Evolutionary conservation across 2,888 invertebrate species (phyloP).

Genomic region (Noctua fimbriata): DNA sequence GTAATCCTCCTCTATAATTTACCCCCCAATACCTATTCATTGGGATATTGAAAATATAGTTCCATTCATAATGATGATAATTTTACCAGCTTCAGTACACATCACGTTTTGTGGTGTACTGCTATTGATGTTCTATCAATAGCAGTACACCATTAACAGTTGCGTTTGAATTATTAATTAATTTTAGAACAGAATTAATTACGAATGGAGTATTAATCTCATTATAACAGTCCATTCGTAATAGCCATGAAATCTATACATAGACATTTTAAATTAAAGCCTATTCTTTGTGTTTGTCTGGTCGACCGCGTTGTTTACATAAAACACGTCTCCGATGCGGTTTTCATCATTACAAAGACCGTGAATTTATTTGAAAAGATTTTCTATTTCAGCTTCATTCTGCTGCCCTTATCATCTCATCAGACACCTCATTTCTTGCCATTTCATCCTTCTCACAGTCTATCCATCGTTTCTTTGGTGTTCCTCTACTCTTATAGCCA

Average conservation of each 20-base stretch:
- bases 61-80: not conserved
- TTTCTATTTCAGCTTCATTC: not conserved
- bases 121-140: conserved; percentile 26
- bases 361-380: not conserved
- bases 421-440: not conserved
- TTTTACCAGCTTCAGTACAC: not conserved
- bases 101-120: conserved; percentile 16
- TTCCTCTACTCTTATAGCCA: not conserved
- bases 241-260: not conserved
- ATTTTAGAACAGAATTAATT: conserved; percentile 17
- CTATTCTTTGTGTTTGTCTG: not conserved
- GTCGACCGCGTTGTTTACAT: not conserved
- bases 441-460: not conserved
- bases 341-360: not conserved
- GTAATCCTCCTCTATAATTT: not conserved
- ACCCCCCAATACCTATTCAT: not conserved
- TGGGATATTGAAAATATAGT: not conserved
- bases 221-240: not conserved
- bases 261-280: not conserved
- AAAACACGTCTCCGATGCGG: not conserved
- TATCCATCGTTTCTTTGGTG: not conserved
- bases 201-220: not conserved
- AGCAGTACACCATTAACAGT: conserved; percentile 12
- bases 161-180: conserved; percentile 7
- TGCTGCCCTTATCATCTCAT: not conserved